Base-by-base conservation (phyloP, 2,888 invertebrate species). In the Isotomurus palustris region DNA sequence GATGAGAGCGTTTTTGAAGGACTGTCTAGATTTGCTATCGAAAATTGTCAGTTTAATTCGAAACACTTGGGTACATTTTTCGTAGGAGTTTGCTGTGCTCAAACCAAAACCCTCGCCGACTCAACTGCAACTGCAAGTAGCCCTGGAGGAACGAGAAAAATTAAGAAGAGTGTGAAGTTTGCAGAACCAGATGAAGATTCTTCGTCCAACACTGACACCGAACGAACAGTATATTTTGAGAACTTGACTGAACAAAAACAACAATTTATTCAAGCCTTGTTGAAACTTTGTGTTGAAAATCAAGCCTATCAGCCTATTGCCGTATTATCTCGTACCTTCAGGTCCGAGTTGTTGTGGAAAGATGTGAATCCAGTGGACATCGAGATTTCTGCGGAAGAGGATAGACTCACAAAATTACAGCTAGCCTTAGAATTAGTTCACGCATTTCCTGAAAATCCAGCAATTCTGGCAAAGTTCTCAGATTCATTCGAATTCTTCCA, bases 31-130 rank as follows among this genome's bases (percentile, higher is more conserved):
- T 51, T 55, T 29, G 53, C 45, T 14, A 45, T 41, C 32, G 56
- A 47, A 24, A 36, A 45, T 38, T 40, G 45, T 14, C 48, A 48
- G n/a, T 27, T 56, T 14, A 54, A 56, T 27, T 53, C 53, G 8
- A 63, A 57, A 40, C 53, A 60, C 14, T 60, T 49, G 27, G 62
- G 65, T 12, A 32, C 55, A 10, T 65, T 65, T 48, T 36, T 62
- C 10, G 56, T 58, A 6, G 53, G 56, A 24, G 25, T 65, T 21
- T 59, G 59, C 32, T 10, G 38, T 6, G 35, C 22, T 6, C 14
- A 24, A 2, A 24, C 17, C 6, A 10, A 6, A 12, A 17, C 6
- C 6, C 10, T 6, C 6, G 56, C 25, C 6, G 27, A 47, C 5
- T 35, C 25, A 38, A 55, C 56, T 29, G 29, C 36, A 6, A n/a